These are phyloP conservation scores for Laticauda colubrina DNA, from an alignment of 2,113 vertebrate genomes.

Conservation along the genomic window DNA sequence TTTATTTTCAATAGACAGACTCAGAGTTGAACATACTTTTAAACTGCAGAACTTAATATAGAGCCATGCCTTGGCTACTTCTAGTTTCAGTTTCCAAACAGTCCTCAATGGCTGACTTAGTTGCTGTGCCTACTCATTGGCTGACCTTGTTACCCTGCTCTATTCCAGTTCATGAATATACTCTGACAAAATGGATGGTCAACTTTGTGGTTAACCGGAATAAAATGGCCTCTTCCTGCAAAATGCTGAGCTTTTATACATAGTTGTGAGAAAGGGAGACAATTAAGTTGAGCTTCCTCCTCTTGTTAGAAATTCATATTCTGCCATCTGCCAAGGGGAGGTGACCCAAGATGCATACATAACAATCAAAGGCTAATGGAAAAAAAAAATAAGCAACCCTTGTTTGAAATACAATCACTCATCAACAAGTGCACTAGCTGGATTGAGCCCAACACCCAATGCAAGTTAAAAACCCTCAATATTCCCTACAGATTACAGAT, in stretches of 20 bases:
- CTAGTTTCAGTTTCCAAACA: too few relatives aligned
- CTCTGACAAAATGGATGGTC: background rate
- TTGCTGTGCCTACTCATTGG: too few relatives aligned
- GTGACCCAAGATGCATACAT: background rate
- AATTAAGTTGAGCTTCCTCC: background rate
- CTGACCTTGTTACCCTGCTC: too few relatives aligned
- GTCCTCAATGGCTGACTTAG: too few relatives aligned
- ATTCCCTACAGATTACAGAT: background rate
- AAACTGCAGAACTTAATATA: too few relatives aligned
- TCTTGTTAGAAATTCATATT: background rate
- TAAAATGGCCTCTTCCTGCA: background rate
- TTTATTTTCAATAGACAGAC: too few relatives aligned
- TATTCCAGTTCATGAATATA: too few relatives aligned
- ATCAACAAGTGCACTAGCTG: background rate
- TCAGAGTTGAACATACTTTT: too few relatives aligned
- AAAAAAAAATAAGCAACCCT: background rate
- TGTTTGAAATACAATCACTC: background rate
- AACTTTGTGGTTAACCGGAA: background rate
- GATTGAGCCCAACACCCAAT: background rate
- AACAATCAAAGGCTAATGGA: background rate
- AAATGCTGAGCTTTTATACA: too few relatives aligned
- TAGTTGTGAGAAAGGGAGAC: background rate
- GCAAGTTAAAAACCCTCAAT: background rate
- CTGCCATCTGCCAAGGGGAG: background rate
- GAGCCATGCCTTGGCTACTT: too few relatives aligned